Percentiles rank a stretch among this genome's conserved stretches.
These are phyloP conservation scores for Portevinia maculata DNA, from an alignment of 2,888 invertebrate genomes.

Conservation along the genomic window DNA sequence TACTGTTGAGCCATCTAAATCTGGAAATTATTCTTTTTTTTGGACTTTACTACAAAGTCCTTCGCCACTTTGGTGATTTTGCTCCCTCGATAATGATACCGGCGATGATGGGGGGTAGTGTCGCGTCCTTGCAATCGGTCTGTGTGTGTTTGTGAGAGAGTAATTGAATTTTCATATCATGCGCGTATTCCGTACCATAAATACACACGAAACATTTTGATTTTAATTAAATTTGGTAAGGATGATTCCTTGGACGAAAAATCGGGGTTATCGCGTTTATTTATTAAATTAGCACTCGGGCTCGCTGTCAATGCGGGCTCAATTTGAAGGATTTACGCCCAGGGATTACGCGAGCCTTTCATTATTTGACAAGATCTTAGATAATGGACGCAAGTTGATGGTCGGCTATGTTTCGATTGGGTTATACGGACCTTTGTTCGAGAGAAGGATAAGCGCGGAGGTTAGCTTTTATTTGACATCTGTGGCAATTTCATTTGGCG, in stretches of 20 bases:
- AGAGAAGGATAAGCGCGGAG: neutral
- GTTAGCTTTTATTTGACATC: slow-evolving; percentile 30
- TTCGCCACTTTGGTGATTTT: slow-evolving; percentile 46
- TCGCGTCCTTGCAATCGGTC: neutral
- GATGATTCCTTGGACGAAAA: slow-evolving; percentile 29
- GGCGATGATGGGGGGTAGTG: slow-evolving; percentile 14
- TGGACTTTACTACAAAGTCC: slow-evolving; percentile 39
- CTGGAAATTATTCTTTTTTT: slow-evolving; percentile 70
- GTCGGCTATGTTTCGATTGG: neutral
- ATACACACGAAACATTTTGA: slow-evolving; percentile 45
- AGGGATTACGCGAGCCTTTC: slow-evolving; percentile 67
- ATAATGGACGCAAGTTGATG: slow-evolving; percentile 31
- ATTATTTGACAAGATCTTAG: slow-evolving; percentile 71
- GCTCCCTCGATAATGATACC: slow-evolving; percentile 18
- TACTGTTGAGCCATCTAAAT: slow-evolving; percentile 69
- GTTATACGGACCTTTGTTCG: neutral
- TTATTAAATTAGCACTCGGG: slow-evolving; percentile 70
- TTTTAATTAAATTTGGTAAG: slow-evolving; percentile 67
- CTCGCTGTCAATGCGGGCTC: slow-evolving; percentile 58
- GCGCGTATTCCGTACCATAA: slow-evolving; percentile 21
- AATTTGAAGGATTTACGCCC: slow-evolving; percentile 70
- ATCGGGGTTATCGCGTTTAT: slow-evolving; percentile 37
- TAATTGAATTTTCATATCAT: slow-evolving; percentile 70
- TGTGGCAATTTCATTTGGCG: slow-evolving; percentile 27
- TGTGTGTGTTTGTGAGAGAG: slow-evolving; percentile 41